Evolutionary conservation across 92 coral and sea anemone species (phyloP).

Genomic region (Palythoa grandiflora): DNA sequence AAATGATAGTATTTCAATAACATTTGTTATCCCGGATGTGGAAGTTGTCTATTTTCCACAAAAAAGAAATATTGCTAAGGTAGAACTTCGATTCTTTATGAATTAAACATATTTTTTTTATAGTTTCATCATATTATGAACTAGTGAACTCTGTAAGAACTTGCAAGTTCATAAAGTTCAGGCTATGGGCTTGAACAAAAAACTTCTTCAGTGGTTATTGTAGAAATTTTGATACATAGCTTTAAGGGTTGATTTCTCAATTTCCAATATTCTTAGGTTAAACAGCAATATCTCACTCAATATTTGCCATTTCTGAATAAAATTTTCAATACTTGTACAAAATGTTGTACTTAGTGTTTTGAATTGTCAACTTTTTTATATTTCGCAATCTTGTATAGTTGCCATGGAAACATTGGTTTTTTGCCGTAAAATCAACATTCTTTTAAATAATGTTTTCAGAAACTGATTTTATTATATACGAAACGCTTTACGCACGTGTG

Average conservation of each 20-base stretch:
- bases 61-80: not conserved
- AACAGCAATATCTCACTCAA: conserved; percentile 18
- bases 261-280: conserved; percentile 13
- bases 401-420: too few species aligned
- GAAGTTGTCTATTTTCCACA: not conserved
- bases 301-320: too few species aligned
- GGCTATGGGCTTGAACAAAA: conserved; percentile 1
- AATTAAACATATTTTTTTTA: not conserved
- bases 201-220: not conserved
- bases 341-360: not conserved
- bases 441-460: not conserved
- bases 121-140: not conserved
- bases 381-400: too few species aligned
- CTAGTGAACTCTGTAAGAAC: conserved; percentile 8
- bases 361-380: not conserved
- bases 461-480: too few species aligned
- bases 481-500: too few species aligned
- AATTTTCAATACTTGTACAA: not conserved
- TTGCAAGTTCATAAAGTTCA: not conserved
- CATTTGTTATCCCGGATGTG: not conserved
- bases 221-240: not conserved
- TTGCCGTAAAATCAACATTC: not conserved
- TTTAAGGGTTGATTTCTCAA: conserved; percentile 5
- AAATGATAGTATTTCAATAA: conserved; percentile 1
- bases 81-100: not conserved